These are phyloP conservation scores for Chiroxiphia lanceolata DNA, from an alignment of 2,797 vertebrate genomes.

Conservation along the genomic window DNA sequence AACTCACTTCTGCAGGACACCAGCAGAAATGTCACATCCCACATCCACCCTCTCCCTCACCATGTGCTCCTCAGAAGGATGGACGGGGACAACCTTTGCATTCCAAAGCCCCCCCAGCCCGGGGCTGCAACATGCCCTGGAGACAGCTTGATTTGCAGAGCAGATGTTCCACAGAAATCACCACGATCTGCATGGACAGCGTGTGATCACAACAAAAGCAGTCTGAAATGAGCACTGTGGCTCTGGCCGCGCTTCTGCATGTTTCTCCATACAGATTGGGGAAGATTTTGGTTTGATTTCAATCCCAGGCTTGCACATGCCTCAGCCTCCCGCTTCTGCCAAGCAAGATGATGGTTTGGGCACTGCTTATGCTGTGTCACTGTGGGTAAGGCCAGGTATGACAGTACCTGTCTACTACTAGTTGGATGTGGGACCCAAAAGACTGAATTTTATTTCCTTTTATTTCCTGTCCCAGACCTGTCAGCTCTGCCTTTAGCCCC, in stretches of 20 bases:
- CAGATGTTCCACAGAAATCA: conserved; percentile 67
- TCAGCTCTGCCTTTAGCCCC: background rate
- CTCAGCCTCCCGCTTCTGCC: background rate
- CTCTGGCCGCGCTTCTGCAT: background rate
- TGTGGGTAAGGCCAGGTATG: rapidly evolving
- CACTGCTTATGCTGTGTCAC: background rate
- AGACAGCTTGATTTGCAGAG: conserved; percentile 24
- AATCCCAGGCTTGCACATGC: background rate
- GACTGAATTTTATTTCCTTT: background rate
- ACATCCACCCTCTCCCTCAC: background rate
- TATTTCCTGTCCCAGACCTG: background rate
- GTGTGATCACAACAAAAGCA: background rate
- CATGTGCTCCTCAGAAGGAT: background rate
- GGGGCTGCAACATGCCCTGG: background rate
- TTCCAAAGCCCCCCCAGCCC: background rate
- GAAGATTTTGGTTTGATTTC: background rate
- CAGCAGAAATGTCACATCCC: background rate
- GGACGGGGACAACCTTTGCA: background rate
- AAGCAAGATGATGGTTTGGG: background rate
- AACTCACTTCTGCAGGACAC: background rate
- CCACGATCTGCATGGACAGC: background rate
- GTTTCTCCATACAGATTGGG: background rate
- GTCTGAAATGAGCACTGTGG: background rate
- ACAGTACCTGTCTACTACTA: background rate
- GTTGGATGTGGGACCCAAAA: background rate